phyloP scores from a whole-genome alignment of 35 echinoderm and acorn worm genomes.

The Lytechinus variegatus region DNA sequence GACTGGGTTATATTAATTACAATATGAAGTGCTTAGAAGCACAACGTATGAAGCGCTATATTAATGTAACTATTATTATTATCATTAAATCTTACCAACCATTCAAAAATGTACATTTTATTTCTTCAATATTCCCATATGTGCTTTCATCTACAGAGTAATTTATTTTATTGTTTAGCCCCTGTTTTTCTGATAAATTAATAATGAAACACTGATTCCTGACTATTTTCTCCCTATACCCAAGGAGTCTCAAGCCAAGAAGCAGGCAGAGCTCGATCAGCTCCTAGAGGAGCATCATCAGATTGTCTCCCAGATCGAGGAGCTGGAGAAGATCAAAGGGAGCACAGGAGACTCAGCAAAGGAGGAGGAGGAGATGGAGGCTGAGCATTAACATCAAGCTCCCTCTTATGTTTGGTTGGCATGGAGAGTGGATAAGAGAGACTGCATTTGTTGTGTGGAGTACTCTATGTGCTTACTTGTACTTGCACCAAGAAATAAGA shows the following conservation, averaged over 20 bases:
- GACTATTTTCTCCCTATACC: too few species aligned
- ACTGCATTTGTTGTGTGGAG: background rate
- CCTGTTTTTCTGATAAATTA: too few species aligned
- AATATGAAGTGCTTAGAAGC: too few species aligned
- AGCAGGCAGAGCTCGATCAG: constrained; percentile 53
- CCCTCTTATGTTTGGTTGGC: background rate
- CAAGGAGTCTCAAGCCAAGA: constrained; percentile 58
- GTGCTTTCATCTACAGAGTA: too few species aligned
- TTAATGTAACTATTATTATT: too few species aligned
- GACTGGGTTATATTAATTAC: too few species aligned
- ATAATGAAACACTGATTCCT: too few species aligned
- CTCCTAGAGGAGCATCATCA: constrained; percentile 55
- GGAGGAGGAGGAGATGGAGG: constrained; percentile 9
- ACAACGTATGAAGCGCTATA: too few species aligned
- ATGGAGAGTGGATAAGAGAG: background rate
- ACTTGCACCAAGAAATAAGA: background rate
- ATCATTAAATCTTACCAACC: too few species aligned
- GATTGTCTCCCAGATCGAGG: constrained; percentile 54
- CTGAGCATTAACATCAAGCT: background rate
- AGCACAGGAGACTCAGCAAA: background rate
- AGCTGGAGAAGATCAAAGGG: constrained; percentile 63
- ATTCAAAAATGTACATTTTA: too few species aligned
- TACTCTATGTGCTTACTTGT: background rate
- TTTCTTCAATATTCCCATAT: too few species aligned
- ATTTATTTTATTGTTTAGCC: too few species aligned